Evolutionary conservation across 1,140 invertebrate genomes (phyloP), one percentile per base, ranked within the genome.

Genomic region (Drosophila biarmipes): DNA sequence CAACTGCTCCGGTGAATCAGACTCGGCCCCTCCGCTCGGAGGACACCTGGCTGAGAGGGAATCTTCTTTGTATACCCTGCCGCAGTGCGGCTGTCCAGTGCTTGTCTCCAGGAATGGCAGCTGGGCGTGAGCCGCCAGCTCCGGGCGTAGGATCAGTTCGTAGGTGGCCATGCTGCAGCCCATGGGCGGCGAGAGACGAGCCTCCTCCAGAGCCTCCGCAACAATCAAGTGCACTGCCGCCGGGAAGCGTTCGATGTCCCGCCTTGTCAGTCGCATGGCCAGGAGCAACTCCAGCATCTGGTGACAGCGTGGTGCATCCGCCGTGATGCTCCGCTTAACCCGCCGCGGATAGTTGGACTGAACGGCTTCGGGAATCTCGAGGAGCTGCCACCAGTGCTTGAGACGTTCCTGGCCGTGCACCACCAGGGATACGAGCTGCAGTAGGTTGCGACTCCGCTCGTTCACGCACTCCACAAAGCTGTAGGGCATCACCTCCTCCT

Each of bases 141-240:
- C 96, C 49, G 96, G 94, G 11, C 96, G 93, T 93, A 96, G 95
- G n/a, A 98, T 94, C 4, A 98, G 93, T 40, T 95, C 94, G 89
- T 97, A 98, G 1, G 95, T 95, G 46, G 94, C 93, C 46, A 93
- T 92, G 3, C 95, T 94, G 96, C 97, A 98, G 91, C 96, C 95
- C 15, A 95, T 93, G 0, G 96, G 96, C 14, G 97, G 97, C 34
- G 94, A 92, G 55, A 95, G 93, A 77, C 97, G 94, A 77, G 96
- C 97, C 63, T 95, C 93, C 77, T 96, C 94, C 76, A 98, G 94
- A 1, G 96, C 94, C 67, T 97, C 95, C 37, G 95, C 94, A 4
- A 98, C 91, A 4, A 97, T 93, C 7, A 98, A 92, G 21, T 95
- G 94, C 19, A 98, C 90, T 0, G 96, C 96, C 0, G 95, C 93